Percentiles rank a stretch among this genome's conserved stretches.
These are phyloP conservation scores for Caradrina clavipalpis DNA, from an alignment of 2,888 invertebrate species.

Conservation along the genomic window DNA sequence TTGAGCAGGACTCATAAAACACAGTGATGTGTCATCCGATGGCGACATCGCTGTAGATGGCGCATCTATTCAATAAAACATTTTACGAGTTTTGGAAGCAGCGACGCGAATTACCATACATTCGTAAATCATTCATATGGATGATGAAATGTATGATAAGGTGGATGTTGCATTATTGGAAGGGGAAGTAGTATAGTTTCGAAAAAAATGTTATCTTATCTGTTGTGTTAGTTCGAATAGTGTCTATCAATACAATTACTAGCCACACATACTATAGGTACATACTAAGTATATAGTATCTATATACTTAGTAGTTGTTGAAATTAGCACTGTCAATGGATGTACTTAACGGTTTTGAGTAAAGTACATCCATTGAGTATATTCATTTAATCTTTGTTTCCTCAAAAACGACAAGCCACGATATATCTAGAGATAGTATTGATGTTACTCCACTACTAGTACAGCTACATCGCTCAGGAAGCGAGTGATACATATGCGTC, in stretches of 20 bases:
- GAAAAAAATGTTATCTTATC: not conserved
- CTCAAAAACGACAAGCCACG: too few relatives aligned
- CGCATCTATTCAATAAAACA: slow-evolving; percentile 66
- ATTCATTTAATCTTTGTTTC: not conserved
- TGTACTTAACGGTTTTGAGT: too few relatives aligned
- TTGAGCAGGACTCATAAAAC: slow-evolving; percentile 53
- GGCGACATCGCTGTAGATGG: slow-evolving; percentile 49
- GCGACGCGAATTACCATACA: slow-evolving; percentile 47
- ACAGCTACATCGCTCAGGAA: not conserved
- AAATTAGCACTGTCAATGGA: too few relatives aligned
- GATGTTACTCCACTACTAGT: not conserved
- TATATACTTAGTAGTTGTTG: too few relatives aligned
- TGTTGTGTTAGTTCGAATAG: not conserved
- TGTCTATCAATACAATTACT: too few relatives aligned
- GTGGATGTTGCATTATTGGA: slow-evolving; percentile 48
- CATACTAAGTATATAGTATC: too few relatives aligned
- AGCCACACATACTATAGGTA: too few relatives aligned
- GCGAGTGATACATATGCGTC: slow-evolving; percentile 54
- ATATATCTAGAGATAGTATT: not conserved
- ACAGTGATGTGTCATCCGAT: slow-evolving; percentile 53
- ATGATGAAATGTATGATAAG: slow-evolving; percentile 37
- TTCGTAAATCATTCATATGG: slow-evolving; percentile 59
- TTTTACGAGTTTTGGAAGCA: slow-evolving; percentile 61
- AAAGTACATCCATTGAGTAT: too few relatives aligned
- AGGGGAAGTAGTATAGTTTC: not conserved